A percentile compares a stretch with the other conserved stretches of the same genome.
phyloP scores from a whole-genome alignment of 2,113 vertebrate species.

The Argyrosomus japonicus region DNA sequence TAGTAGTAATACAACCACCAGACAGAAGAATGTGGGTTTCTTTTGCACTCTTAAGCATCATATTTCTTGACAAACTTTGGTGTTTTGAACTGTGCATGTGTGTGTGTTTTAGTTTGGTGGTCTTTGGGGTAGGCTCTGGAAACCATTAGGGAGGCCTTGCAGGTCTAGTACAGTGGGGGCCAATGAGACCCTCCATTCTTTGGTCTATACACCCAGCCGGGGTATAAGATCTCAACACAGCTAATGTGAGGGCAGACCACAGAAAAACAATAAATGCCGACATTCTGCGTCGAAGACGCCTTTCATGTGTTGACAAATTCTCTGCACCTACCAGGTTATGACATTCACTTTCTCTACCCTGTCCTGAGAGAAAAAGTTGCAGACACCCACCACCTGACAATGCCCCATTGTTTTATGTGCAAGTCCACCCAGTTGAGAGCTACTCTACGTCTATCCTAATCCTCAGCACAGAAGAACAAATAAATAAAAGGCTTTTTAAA shows the following conservation, averaged over 20 bases:
- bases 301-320: conserved; percentile 3
- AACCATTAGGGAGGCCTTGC: conserved; percentile 45
- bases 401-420: conserved; percentile 10
- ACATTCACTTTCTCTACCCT: neutral
- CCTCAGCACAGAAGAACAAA: conserved; percentile 13
- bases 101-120: conserved; percentile 5
- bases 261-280: neutral
- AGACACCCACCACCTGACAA: conserved; percentile 8
- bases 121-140: conserved; percentile 38
- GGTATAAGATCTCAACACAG: conserved; percentile 5
- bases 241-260: neutral
- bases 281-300: neutral
- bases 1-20: neutral
- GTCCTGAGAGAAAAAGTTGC: conserved; percentile 1
- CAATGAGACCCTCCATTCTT: neutral
- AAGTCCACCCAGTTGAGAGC: conserved; percentile 17
- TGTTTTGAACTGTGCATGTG: conserved; percentile 17
- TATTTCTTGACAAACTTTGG: neutral
- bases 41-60: conserved; percentile 14
- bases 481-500: conserved; percentile 25
- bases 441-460: conserved; percentile 24
- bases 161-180: neutral
- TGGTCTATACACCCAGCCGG: neutral
- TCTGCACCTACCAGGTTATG: neutral
- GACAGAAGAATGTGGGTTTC: conserved; percentile 15